phyloP scores from a whole-genome alignment of 2,113 vertebrate genomes.

The Atractosteus spatula region DNA sequence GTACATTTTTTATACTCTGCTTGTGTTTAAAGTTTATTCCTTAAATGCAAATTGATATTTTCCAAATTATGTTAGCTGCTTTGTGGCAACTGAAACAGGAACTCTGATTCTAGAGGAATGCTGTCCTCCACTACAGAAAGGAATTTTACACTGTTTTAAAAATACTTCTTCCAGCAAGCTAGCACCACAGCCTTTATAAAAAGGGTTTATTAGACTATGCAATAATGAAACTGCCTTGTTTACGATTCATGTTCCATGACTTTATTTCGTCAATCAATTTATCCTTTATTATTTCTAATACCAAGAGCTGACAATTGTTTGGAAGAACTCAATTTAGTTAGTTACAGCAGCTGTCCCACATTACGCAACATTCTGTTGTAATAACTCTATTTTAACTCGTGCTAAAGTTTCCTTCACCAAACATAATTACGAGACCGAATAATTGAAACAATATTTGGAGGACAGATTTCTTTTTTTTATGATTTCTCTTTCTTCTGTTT shows the following conservation, averaged over 20 bases:
- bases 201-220: no score
- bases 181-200: no score
- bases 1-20: no score
- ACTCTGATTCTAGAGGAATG: no score
- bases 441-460: conserved; percentile 3
- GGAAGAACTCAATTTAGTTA: background rate
- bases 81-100: no score
- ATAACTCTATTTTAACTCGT: background rate
- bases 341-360: background rate
- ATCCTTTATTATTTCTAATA: background rate
- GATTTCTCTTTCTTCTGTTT: background rate
- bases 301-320: background rate
- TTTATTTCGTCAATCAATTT: background rate
- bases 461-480: background rate
- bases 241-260: background rate
- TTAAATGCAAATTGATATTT: no score
- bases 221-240: no score
- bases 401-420: background rate
- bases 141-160: no score
- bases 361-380: background rate
- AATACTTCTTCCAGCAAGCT: no score
- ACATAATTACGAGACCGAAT: background rate
- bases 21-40: no score
- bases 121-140: no score
- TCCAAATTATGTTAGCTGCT: no score